Evolutionary conservation across 1,140 invertebrate species (phyloP), one percentile per base, ranked within the genome.

Genomic region (Gerris buenoi): DNA sequence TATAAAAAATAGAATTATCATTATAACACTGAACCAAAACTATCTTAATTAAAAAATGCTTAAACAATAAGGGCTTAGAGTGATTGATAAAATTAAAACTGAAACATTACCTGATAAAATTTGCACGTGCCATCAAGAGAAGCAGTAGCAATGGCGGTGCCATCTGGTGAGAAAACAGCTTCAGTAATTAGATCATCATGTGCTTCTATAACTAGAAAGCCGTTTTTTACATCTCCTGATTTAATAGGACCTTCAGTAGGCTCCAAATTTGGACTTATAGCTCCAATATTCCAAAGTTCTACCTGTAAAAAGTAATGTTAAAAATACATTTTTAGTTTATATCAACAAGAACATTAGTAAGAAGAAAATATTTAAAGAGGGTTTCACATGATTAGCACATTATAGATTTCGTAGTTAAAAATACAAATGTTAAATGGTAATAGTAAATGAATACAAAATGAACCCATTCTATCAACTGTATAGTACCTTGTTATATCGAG

Each of bases 141-240:
- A 2, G 91, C 92, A 27, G 92, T 92, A 2, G 93, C 93, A 56
- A 97, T 81, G 0, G 91, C 93, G 27, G 90, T 93, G 18, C 93
- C 93, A 82, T 97, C 93, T 0, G 93, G 92, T 63, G 93, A 93
- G 77, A 97, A 91, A 18, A 90, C 85, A 25, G 91, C 91, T 78
- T 93, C 90, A 2, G 90, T 82, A 46, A 95, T 88, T n/a, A 84
- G 80, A 69, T 83, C 79, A 25, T 78, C 77, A 77, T 90, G 86
- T 70, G 86, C 83, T 66, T 80, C 79, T 59, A 90, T 86, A 75
- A 84, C 83, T 25, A 89, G 77, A 73, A 81, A 82, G 2, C 84
- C 85, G 65, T 81, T 78, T 22, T 79, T 78, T 10, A 84, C 73
- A 63, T 79, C 75, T 18, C 79, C 75, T 1, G 80, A 75, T 25